A percentile compares a stretch with the other conserved stretches of the same genome.
Evolutionary conservation across 2,797 vertebrate species (phyloP).

Genomic region (Peromyscus nudipes): DNA sequence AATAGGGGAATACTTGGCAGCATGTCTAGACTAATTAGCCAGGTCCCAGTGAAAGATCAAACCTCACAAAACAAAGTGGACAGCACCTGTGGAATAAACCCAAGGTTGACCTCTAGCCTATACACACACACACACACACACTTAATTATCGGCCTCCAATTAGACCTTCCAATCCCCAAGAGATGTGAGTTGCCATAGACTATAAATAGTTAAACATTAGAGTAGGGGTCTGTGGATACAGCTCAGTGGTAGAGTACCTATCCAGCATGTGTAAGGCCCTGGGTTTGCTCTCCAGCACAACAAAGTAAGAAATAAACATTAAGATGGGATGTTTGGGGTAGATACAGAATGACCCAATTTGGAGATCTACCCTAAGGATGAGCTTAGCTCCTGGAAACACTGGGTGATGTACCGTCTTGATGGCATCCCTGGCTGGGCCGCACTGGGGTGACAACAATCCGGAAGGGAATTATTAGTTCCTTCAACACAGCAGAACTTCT

Average conservation of each 20-base stretch:
- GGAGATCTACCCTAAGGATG: neutral
- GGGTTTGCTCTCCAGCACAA: neutral
- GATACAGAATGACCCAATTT: neutral
- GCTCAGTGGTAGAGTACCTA: neutral
- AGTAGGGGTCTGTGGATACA: neutral
- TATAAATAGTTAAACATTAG: neutral
- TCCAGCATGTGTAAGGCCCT: neutral
- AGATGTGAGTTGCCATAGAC: neutral
- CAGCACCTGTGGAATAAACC: neutral
- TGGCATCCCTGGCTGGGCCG: neutral
- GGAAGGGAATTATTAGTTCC: neutral
- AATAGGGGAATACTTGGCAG: neutral
- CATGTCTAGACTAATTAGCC: neutral
- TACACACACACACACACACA: neutral
- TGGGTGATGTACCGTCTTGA: fast-evolving
- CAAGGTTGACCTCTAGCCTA: neutral
- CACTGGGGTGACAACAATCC: fast-evolving
- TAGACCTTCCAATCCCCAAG: neutral
- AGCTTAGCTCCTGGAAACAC: neutral
- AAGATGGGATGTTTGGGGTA: neutral
- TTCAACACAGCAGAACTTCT: neutral
- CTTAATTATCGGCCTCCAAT: neutral
- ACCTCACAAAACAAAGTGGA: neutral
- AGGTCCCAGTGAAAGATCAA: neutral
- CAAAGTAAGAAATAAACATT: neutral